Percentiles rank a stretch among this genome's conserved stretches.
phyloP scores from a whole-genome alignment of 1,140 invertebrate species.

The Ceratina japonica region DNA sequence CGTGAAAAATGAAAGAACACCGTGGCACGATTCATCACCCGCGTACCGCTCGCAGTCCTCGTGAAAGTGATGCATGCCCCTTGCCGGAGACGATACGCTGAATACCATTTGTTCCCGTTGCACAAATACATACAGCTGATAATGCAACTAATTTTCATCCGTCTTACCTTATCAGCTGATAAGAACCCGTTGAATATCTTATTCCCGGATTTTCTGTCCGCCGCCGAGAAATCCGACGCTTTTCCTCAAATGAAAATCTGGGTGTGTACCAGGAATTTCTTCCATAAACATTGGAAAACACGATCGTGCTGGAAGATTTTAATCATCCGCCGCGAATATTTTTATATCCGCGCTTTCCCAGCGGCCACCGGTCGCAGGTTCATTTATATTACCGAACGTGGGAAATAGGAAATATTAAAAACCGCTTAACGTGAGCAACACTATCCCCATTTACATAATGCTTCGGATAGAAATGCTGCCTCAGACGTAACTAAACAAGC shows the following conservation, averaged over 20 bases:
- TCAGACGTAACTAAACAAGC: conserved; percentile 13
- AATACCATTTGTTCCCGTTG: conserved; percentile 48
- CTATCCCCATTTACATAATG: not conserved
- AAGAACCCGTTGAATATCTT: not conserved
- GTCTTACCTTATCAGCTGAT: conserved; percentile 5
- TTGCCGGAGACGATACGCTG: conserved; percentile 53
- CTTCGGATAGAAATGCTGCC: conserved; percentile 16
- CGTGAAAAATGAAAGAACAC: conserved; percentile 64
- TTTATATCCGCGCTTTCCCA: conserved; percentile 12
- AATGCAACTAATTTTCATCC: conserved; percentile 44
- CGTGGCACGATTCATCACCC: conserved; percentile 57
- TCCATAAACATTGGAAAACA: conserved; percentile 11
- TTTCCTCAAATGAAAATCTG: not conserved
- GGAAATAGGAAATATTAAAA: conserved; percentile 41
- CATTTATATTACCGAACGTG: conserved; percentile 24
- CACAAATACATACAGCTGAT: conserved; percentile 30
- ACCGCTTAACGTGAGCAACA: not conserved
- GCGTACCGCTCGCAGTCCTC: conserved; percentile 48
- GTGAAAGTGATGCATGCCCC: conserved; percentile 58
- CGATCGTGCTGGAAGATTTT: not conserved
- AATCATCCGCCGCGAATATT: not conserved
- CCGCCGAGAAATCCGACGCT: not conserved
- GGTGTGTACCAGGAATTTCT: conserved; percentile 16
- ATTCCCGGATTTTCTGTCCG: not conserved
- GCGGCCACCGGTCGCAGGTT: not conserved